Conservation (phyloP, 2,888 invertebrate species). For the Venusia cambrica region DNA sequence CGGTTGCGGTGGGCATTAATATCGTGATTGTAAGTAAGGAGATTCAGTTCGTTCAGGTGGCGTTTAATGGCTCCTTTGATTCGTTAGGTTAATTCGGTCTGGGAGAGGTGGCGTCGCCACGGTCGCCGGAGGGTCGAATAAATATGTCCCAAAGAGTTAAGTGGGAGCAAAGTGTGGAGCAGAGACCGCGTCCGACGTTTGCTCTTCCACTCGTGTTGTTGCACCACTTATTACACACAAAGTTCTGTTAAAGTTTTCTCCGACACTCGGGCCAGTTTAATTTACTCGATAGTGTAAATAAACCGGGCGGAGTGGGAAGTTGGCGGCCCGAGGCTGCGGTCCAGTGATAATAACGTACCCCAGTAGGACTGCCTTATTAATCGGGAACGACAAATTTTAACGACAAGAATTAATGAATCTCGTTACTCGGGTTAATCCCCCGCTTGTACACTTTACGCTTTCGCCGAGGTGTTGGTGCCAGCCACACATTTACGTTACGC, state of each 20-base stretch:
- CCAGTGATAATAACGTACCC: slow-evolving; percentile 76
- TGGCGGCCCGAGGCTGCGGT: slow-evolving; percentile 70
- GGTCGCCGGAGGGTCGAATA: slow-evolving; percentile 81
- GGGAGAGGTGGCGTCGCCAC: slow-evolving; percentile 55
- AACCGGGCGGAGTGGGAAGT: slow-evolving; percentile 77
- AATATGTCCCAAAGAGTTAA: slow-evolving; percentile 82
- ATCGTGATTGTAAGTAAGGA: slow-evolving; percentile 60
- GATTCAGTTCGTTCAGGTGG: slow-evolving; percentile 50
- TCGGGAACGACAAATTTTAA: slow-evolving; percentile 83
- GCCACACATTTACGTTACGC: slow-evolving; percentile 42
- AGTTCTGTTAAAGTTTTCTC: slow-evolving; percentile 80
- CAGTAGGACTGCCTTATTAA: slow-evolving; percentile 79
- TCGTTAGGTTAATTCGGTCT: slow-evolving; percentile 75
- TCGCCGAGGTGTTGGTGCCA: slow-evolving; percentile 67
- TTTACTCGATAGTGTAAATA: slow-evolving; percentile 82
- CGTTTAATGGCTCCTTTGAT: slow-evolving; percentile 69
- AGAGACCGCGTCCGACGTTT: slow-evolving; percentile 79
- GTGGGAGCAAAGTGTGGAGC: slow-evolving; percentile 76
- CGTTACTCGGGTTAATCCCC: slow-evolving; percentile 82
- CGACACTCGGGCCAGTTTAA: slow-evolving; percentile 80
- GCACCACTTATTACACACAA: slow-evolving; percentile 82
- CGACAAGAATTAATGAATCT: slow-evolving; percentile 83
- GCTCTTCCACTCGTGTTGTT: slow-evolving; percentile 81
- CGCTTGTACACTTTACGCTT: slow-evolving; percentile 79
- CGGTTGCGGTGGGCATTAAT: slow-evolving; percentile 58